Conservation (phyloP, 2,888 invertebrate genomes). For the Acleris cristana region DNA sequence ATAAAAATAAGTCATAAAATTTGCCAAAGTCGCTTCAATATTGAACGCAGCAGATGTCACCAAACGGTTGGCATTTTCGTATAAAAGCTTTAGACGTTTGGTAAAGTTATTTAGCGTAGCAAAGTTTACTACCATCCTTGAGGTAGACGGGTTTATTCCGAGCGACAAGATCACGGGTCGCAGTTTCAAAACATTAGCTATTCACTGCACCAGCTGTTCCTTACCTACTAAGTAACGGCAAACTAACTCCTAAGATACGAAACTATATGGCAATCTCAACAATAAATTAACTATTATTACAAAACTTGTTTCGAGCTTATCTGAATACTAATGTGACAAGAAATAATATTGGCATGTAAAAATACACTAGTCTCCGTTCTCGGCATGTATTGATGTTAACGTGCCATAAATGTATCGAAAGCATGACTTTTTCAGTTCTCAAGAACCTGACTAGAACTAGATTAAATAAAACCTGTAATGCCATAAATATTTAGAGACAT, state of each 20-base stretch:
- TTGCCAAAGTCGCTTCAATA: slow-evolving; percentile 17
- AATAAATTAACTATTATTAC: slow-evolving; percentile 28
- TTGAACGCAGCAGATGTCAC: slow-evolving; percentile 27
- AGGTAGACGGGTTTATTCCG: slow-evolving; percentile 9
- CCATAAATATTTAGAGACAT: slow-evolving; percentile 3
- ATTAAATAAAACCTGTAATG: slow-evolving; percentile 6
- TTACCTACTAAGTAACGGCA: slow-evolving; percentile 13
- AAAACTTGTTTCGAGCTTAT: slow-evolving; percentile 23
- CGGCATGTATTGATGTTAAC: background rate
- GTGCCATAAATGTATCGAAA: too few relatives aligned
- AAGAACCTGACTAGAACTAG: background rate
- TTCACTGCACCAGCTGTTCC: slow-evolving; percentile 30
- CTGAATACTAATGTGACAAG: slow-evolving; percentile 12
- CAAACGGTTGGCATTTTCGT: slow-evolving; percentile 8
- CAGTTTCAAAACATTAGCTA: slow-evolving; percentile 27
- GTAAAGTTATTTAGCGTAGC: slow-evolving; percentile 6
- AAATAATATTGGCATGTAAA: slow-evolving; percentile 12
- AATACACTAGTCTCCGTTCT: too few relatives aligned
- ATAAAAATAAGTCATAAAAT: slow-evolving; percentile 33
- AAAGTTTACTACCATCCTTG: slow-evolving; percentile 4
- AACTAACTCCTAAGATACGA: slow-evolving; percentile 20
- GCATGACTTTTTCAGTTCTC: too few relatives aligned
- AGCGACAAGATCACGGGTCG: slow-evolving; percentile 16
- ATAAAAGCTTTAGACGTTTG: slow-evolving; percentile 9
- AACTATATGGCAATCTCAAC: slow-evolving; percentile 24